A percentile compares a stretch with the other conserved stretches of the same genome.
phyloP scores from a whole-genome alignment of 2,113 vertebrate genomes.

The Athene cunicularia region DNA sequence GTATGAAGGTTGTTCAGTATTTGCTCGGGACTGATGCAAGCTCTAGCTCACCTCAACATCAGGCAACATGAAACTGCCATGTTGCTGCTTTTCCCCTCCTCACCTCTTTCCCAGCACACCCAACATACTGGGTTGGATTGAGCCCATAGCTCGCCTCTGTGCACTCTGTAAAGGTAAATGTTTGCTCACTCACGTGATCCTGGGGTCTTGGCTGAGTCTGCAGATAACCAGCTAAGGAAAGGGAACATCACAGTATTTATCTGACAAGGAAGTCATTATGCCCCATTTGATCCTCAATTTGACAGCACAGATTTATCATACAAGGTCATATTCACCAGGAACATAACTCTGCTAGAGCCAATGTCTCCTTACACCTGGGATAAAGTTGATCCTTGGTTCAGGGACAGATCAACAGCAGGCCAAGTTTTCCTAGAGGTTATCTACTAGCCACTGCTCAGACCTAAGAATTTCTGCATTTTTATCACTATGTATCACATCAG shows the following conservation, averaged over 20 bases:
- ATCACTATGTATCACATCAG: not conserved
- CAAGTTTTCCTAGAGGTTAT: not conserved
- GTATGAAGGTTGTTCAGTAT: accelerated
- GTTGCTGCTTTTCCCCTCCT: not conserved
- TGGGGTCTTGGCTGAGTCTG: not conserved
- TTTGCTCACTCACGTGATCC: not conserved
- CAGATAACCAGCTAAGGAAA: not conserved
- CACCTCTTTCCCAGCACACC: not conserved
- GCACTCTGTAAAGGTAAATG: not conserved
- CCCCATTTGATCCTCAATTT: not conserved
- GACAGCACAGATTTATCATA: not conserved
- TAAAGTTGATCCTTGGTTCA: not conserved
- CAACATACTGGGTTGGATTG: accelerated
- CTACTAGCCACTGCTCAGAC: not conserved
- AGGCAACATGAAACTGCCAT: not conserved
- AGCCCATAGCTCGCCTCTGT: not conserved
- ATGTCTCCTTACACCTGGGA: not conserved
- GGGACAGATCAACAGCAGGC: accelerated
- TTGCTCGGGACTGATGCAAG: not conserved
- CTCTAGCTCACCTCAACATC: not conserved
- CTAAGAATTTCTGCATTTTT: not conserved
- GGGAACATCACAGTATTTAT: not conserved
- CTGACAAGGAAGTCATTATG: not conserved
- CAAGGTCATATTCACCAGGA: not conserved
- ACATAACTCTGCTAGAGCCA: not conserved